Conservation (phyloP, 2,888 invertebrate genomes). For the Trachelus troglodyta region DNA sequence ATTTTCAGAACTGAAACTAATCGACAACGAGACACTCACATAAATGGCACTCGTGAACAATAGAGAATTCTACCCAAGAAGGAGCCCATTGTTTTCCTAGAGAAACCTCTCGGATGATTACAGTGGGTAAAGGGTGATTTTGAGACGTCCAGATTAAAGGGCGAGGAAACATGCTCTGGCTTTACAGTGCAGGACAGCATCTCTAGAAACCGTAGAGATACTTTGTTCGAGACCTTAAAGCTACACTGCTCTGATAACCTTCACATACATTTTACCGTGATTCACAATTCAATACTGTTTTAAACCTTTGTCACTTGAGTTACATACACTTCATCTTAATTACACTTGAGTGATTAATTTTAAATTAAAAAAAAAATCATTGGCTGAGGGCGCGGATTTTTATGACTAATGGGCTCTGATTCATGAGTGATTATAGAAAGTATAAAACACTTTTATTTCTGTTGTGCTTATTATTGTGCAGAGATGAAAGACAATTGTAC, state of each 20-base stretch:
- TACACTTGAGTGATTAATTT: background rate
- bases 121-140: background rate
- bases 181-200: background rate
- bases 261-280: background rate
- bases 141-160: background rate
- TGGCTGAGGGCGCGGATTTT: background rate
- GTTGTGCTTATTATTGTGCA: background rate
- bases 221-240: background rate
- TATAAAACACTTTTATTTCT: background rate
- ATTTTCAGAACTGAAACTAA: background rate
- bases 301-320: background rate
- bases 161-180: background rate
- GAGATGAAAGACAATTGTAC: background rate
- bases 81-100: background rate
- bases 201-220: no score
- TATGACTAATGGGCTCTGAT: background rate
- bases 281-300: background rate
- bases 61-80: background rate
- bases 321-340: background rate
- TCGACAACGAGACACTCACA: background rate
- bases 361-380: background rate
- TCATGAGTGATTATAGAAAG: background rate
- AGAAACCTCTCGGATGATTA: background rate
- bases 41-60: background rate
- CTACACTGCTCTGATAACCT: background rate